Percentiles rank a stretch among this genome's conserved stretches.
Conservation (phyloP, 2,888 invertebrate genomes). For the Choreutis nemorana region DNA sequence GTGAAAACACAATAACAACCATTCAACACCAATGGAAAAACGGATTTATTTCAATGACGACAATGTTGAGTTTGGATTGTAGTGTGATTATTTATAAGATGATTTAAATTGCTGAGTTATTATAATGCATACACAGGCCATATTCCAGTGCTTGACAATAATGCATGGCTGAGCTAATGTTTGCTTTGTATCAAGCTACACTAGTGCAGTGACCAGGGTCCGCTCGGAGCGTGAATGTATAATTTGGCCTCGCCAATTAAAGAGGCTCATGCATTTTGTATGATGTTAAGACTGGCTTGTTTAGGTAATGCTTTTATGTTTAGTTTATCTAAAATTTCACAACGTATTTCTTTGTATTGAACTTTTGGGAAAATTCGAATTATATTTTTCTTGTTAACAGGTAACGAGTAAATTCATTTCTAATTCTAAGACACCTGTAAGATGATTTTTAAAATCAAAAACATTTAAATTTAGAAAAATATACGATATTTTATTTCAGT, state of each 20-base stretch:
- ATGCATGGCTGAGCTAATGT: constrained; percentile 64
- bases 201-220: constrained; percentile 45
- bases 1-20: constrained; percentile 13
- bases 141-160: constrained; percentile 60
- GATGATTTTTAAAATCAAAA: no score
- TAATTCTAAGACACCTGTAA: no score
- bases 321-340: no score
- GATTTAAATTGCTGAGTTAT: constrained; percentile 12
- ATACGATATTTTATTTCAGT: no score
- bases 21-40: no score
- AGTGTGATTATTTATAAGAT: constrained; percentile 4
- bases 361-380: no score
- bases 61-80: constrained; percentile 12
- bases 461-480: no score
- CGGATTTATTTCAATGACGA: not conserved
- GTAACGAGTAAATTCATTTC: no score
- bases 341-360: no score
- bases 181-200: constrained; percentile 60
- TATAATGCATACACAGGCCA: constrained; percentile 17
- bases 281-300: constrained; percentile 32
- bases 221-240: constrained; percentile 59
- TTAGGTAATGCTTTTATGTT: no score
- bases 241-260: constrained; percentile 61
- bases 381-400: no score
- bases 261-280: constrained; percentile 56